Percentiles rank a stretch among this genome's conserved stretches.
Conservation (phyloP, 2,888 invertebrate species). For the Neria commutata region DNA sequence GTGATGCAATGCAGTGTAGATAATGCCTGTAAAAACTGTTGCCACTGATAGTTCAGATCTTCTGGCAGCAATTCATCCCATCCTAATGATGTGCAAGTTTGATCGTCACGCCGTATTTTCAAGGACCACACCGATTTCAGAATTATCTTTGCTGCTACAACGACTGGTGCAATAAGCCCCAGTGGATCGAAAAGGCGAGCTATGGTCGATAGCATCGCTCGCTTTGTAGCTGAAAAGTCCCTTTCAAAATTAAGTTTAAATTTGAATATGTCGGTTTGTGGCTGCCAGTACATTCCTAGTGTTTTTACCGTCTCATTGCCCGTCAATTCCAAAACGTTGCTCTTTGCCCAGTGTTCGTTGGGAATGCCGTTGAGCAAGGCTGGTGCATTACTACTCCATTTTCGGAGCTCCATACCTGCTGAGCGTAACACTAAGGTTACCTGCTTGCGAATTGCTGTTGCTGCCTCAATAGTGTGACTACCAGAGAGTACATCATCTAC, state of each 20-base stretch:
- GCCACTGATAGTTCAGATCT: constrained; percentile 6
- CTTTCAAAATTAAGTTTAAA: no score
- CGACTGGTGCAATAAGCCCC: constrained; percentile 15
- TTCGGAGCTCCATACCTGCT: background rate
- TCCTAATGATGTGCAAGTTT: background rate
- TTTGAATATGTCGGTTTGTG: no score
- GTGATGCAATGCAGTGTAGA: background rate
- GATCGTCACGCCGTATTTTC: background rate
- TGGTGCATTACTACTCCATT: constrained; percentile 1
- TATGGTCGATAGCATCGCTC: constrained; percentile 19
- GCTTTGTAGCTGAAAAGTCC: no score
- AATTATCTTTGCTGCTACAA: constrained; percentile 15
- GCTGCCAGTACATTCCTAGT: no score
- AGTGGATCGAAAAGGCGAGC: constrained; percentile 18
- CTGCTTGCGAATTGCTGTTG: background rate
- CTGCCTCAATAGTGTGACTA: background rate
- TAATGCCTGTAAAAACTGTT: constrained; percentile 11
- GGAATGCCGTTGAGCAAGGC: background rate
- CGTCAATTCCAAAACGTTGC: no score
- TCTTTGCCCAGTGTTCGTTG: background rate
- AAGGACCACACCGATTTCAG: constrained; percentile 12
- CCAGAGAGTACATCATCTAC: background rate
- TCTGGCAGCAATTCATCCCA: constrained; percentile 11
- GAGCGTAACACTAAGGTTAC: background rate
- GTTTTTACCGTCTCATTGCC: background rate